Evolutionary conservation across 2,888 invertebrate genomes (phyloP).

Genomic region (Nomada ruficornis): DNA sequence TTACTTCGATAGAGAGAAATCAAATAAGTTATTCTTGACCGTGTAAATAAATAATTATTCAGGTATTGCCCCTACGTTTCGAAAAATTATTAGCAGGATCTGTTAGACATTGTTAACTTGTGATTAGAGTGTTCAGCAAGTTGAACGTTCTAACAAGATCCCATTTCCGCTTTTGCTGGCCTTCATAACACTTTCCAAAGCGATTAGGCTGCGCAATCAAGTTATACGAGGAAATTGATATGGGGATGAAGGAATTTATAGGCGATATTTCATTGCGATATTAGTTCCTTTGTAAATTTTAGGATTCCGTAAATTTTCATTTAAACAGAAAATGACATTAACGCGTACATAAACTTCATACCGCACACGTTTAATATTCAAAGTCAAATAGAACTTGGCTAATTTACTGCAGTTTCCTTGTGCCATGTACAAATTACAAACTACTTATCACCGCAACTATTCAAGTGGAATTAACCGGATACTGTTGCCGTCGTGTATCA

Average conservation of each 20-base stretch:
- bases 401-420: neutral
- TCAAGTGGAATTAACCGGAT: constrained; percentile 22
- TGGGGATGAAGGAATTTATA: neutral
- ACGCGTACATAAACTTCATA: neutral
- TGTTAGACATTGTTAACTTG: no score
- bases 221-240: neutral
- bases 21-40: no score
- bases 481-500: constrained; percentile 6
- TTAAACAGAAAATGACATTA: neutral
- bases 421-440: constrained; percentile 12
- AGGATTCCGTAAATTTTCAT: no score
- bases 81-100: no score
- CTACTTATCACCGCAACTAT: constrained; percentile 24
- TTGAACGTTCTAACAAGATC: constrained; percentile 5
- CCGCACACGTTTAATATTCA: neutral
- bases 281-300: neutral
- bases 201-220: constrained; percentile 2
- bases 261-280: neutral
- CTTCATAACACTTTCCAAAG: neutral
- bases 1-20: no score
- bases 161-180: neutral
- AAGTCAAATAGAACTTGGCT: neutral
- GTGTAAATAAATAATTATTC: no score
- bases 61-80: no score
- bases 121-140: neutral